Percentiles rank a stretch among this genome's conserved stretches.
phyloP scores from a whole-genome alignment of 2,888 invertebrate species.

The Caenorhabditis wallacei region DNA sequence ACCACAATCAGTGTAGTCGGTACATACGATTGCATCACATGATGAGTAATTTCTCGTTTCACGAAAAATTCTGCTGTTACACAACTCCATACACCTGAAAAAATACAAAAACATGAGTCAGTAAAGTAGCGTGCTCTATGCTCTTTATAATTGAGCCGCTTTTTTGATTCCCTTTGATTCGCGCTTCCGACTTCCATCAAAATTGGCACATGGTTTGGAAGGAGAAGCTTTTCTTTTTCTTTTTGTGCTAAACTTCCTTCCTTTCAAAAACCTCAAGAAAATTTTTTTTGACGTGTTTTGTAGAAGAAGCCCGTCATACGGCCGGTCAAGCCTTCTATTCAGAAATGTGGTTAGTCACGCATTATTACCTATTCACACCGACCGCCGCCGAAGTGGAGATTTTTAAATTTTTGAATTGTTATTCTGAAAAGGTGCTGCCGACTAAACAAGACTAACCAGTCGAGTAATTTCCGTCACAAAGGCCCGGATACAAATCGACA shows the following conservation, averaged over 20 bases:
- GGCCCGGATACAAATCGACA: slow-evolving; percentile 78
- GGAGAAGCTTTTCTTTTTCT: background rate
- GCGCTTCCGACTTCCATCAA: slow-evolving; percentile 56
- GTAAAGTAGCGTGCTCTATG: slow-evolving; percentile 32
- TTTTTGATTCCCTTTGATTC: slow-evolving; percentile 54
- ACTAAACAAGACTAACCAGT: slow-evolving; percentile 71
- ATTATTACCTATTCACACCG: slow-evolving; percentile 62
- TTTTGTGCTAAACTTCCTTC: slow-evolving; percentile 34
- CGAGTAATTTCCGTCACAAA: slow-evolving; percentile 82
- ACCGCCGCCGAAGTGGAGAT: slow-evolving; percentile 29
- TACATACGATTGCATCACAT: slow-evolving; percentile 86
- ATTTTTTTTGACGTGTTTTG: slow-evolving; percentile 49
- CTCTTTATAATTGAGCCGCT: slow-evolving; percentile 59
- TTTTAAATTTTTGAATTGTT: slow-evolving; percentile 47
- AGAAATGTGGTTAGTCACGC: slow-evolving; percentile 59
- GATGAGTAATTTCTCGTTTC: slow-evolving; percentile 86
- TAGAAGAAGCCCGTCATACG: slow-evolving; percentile 31
- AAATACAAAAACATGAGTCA: background rate
- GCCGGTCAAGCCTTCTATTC: slow-evolving; percentile 50
- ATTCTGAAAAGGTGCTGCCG: slow-evolving; percentile 36
- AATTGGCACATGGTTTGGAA: slow-evolving; percentile 44
- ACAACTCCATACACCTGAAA: slow-evolving; percentile 85
- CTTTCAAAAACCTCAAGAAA: slow-evolving; percentile 26
- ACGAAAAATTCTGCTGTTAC: slow-evolving; percentile 86
- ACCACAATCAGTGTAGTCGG: slow-evolving; percentile 85